Evolutionary conservation across 2,888 invertebrate genomes (phyloP), one percentile per base, ranked within the genome.

Genomic region (Tiphia femorata): DNA sequence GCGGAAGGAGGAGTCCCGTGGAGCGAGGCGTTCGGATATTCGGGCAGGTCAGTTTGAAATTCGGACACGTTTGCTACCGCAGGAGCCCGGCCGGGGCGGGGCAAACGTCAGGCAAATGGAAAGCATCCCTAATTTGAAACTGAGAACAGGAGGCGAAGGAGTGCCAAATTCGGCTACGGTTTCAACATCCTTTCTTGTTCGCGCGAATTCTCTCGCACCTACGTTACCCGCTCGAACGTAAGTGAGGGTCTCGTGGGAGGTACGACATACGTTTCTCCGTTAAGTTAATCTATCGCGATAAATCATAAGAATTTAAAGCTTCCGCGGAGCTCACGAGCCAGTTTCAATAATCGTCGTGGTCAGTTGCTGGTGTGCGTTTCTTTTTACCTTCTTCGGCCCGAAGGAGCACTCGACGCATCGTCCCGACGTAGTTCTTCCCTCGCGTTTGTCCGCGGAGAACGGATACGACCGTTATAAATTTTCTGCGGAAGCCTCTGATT

Each of bases 61-160:
- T 75, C 66, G 66, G 73, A 75, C 70, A 64, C 62, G 64, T 69
- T n/a, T 58, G 73, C 77, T 77, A 78, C 79, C 75, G 73, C 79
- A 76, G 80, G 76, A 82, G 82, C 82, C 66, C 64, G 59, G 60
- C 63, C 69, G 74, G 77, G 82, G 82, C 81, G 82, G 80, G 74
- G 79, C 81, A 64, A 71, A 73, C 76, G 82, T 82, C 82, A 79
- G 76, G 64, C 75, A 74, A 78, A 81, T 81, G 80, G 81, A 81
- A 81, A 81, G 81, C 81, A 81, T 81, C 79, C 77, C 80, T 81
- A 81, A 82, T 82, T 82, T 80, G 78, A 80, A 81, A 80, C 76
- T 75, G 78, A 79, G 79, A 79, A 70, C 76, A 72, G 74, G 77
- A 78, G 75, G 77, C 75, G 77, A 80, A 80, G 77, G 79, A 79